phyloP scores from a whole-genome alignment of 2,113 vertebrate genomes.

The Pollimyrus isidori region DNA sequence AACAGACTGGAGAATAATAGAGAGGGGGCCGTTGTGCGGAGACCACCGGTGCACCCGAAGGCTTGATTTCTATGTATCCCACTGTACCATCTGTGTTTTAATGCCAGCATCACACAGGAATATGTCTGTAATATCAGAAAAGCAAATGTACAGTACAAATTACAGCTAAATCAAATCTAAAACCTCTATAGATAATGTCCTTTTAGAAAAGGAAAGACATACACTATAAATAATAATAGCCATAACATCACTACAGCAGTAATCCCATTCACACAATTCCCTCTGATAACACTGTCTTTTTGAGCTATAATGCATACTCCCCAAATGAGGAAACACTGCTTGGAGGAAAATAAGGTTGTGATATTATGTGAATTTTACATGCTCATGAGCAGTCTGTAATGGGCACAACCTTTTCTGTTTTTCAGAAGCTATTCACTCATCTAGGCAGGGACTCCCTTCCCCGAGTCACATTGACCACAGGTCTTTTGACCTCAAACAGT shows the following conservation, averaged over 20 bases:
- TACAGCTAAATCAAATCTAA: neutral
- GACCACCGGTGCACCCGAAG: neutral
- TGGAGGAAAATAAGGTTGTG: neutral
- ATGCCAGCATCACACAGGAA: neutral
- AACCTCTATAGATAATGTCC: neutral
- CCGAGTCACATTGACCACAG: neutral
- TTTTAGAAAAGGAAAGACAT: neutral
- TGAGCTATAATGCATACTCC: neutral
- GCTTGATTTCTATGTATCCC: neutral
- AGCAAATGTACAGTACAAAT: neutral
- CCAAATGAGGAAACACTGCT: neutral
- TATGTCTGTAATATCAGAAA: neutral
- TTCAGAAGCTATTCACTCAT: neutral
- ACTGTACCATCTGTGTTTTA: neutral
- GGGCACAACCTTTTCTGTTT: neutral
- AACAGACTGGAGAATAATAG: neutral
- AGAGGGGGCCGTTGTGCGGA: neutral
- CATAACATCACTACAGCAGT: neutral
- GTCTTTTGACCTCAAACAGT: neutral
- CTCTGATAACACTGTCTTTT: neutral
- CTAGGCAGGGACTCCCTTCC: neutral
- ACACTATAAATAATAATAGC: neutral
- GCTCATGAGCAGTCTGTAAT: neutral
- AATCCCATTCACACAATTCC: neutral
- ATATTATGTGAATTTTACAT: neutral